Base-by-base conservation (phyloP, 1,140 invertebrate species). In the Bombus turneri region DNA sequence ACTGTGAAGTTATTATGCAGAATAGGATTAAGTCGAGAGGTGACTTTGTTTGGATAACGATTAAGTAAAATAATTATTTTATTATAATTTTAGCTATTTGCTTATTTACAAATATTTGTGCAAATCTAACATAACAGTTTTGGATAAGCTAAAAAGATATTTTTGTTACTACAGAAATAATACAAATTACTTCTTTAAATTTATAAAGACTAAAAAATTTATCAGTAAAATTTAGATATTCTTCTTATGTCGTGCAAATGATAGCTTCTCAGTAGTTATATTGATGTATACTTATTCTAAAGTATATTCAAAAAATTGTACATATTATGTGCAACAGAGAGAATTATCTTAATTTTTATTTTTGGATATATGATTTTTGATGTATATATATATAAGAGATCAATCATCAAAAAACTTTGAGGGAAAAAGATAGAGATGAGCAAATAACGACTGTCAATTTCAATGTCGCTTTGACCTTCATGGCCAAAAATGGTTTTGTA, bases 1-100 rank as follows among this genome's bases (percentile, higher is more conserved):
- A 47, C 86, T 81, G 75, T 75, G 81, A 74, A 86, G 71, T 81
- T 85, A 75, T 85, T 81, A 85, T 81, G 71, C 83, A 77, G 43
- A 86, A 77, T 75, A 86, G 47, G 64, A 68, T 84, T 75, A 66
- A 73, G 77, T 68, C 3, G 47, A 71, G 4, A 72, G 53, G 12
- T 80, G 28, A 64, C 15, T 69, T 76, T 83, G 72, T 75, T 86
- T 77, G 39, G 62, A n/a, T 47, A 57, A 75, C n/a, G 22, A 34
- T 68, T 66, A 80, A n/a, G 13, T n/a, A 34, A 81, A 73, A 22
- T 77, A 43, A 76, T 80, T 64, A 73, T 72, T 74, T 81, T 37
- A 62, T 59, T 74, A 69, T 53, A 31, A 75, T 74, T 47, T 80
- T 74, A 74, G 47, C 28, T 69, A 81, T 6, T 25, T 41, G 79